Percentiles rank a stretch among this genome's conserved stretches.
Evolutionary conservation across 2,113 vertebrate genomes (phyloP).

Genomic region (Oreochromis aureus): DNA sequence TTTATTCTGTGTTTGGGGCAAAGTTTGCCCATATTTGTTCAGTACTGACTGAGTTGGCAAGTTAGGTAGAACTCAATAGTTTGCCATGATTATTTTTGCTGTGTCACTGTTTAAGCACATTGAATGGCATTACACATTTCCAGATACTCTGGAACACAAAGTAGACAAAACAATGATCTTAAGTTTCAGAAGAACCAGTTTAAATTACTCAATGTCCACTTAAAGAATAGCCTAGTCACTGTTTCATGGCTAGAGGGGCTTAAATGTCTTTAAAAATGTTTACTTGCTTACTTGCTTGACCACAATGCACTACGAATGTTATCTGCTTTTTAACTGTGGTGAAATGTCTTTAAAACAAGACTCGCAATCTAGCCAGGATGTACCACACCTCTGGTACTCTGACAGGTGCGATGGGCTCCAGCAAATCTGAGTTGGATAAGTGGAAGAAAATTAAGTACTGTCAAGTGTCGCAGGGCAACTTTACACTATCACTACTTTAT

Average conservation of each 20-base stretch:
- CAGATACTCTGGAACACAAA: not conserved
- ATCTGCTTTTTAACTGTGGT: no score
- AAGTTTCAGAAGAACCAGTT: not conserved
- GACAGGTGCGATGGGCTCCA: no score
- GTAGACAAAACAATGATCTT: not conserved
- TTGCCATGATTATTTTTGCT: not conserved
- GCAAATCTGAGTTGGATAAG: no score
- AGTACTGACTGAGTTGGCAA: not conserved
- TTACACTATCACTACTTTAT: no score
- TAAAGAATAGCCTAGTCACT: not conserved
- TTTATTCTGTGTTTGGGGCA: not conserved
- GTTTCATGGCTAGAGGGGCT: not conserved
- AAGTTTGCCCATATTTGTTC: not conserved
- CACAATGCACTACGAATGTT: no score
- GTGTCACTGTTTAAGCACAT: not conserved
- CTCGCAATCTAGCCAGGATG: no score
- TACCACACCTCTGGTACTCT: no score
- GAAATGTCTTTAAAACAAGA: no score
- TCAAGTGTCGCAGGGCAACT: no score
- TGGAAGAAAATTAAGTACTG: not conserved
- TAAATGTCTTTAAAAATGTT: not conserved
- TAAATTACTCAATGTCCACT: not conserved
- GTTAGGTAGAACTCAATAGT: not conserved
- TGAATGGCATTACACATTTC: not conserved
- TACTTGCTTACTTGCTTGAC: not conserved